Evolutionary conservation across 2,888 invertebrate species (phyloP), one percentile per base, ranked within the genome.

Genomic region (Drosophila helvetica): DNA sequence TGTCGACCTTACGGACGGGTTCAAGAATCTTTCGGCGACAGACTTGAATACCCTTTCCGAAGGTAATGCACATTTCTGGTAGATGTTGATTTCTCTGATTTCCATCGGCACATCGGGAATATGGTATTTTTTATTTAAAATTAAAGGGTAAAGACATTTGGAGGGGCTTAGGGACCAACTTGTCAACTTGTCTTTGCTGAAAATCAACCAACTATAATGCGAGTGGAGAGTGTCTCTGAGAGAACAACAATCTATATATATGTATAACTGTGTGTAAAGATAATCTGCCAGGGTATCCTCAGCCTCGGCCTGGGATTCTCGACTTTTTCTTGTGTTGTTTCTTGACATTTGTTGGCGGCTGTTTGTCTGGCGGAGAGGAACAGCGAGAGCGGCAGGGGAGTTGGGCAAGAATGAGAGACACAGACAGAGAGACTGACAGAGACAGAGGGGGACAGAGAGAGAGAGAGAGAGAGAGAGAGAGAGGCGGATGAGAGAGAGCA

Each of bases 21-120:
- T 80, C 82, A 80, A 78, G 78, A 82, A 82, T 80, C 80, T 82
- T 73, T 75, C 52, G 69, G 70, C 64, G 69, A 79, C 77, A 77
- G 79, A 79, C 12, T 0, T 1, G 0, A 15, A 38, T 38, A 38
- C 38, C 6, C 38, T 38, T 38, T n/a, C 38, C n/a, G 6, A 2
- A 6, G 38, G 38, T 2, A 4, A 38, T 2, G 12, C 15, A 2
- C 1, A n/a, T n/a, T 5, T 6, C 6, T 15, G 15, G 38, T 15
- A 1, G 6, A 6, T 2, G 12, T 33, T 33, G 1, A 22, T 3
- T 22, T 22, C 22, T 3, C 2, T 22, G n/a, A n/a, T n/a, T n/a
- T n/a, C n/a, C n/a, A n/a, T n/a, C n/a, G n/a, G 22, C 22, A 3
- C 22, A 22, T 22, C 22, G 5, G 22, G 22, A 22, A 3, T 22